Conservation (phyloP, 2,888 invertebrate species). For the Oscheius sp. region DNA sequence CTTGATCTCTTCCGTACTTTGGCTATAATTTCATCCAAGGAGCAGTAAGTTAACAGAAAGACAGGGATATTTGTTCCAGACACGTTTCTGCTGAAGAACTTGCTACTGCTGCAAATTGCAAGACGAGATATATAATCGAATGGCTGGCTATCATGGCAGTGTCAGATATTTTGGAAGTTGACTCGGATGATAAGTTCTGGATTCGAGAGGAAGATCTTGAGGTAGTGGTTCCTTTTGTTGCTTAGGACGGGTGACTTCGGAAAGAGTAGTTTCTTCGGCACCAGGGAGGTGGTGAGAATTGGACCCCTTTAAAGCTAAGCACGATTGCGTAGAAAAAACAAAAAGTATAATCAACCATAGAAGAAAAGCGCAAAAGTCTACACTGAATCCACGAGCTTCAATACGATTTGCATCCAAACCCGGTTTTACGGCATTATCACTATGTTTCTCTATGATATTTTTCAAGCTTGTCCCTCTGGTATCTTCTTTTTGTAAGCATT, state of each 20-base stretch:
- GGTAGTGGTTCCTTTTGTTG: not conserved
- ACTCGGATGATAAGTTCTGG: slow-evolving; percentile 52
- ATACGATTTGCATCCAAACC: too few species aligned
- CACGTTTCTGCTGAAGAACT: slow-evolving; percentile 4
- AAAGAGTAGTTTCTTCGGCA: not conserved
- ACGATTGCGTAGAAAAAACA: too few species aligned
- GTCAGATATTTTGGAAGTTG: slow-evolving; percentile 54
- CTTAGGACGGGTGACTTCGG: not conserved
- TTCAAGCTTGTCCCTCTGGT: too few species aligned
- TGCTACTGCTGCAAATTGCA: not conserved
- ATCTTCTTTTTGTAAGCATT: too few species aligned
- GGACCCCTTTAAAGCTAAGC: too few species aligned
- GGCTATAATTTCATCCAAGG: not conserved
- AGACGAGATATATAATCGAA: slow-evolving; percentile 56
- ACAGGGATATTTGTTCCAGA: not conserved
- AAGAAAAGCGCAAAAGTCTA: too few species aligned
- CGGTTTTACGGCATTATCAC: too few species aligned
- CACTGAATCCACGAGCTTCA: too few species aligned
- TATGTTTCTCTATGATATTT: too few species aligned
- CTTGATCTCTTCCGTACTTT: not conserved
- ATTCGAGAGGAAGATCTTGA: slow-evolving; percentile 46
- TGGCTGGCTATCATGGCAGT: slow-evolving; percentile 57
- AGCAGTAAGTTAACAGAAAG: too few species aligned
- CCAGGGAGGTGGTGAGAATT: not conserved
- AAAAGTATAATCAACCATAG: too few species aligned